Percentiles rank a stretch among this genome's conserved stretches.
Conservation (phyloP, 2,113 vertebrate species). For the Salvelinus alpinus region DNA sequence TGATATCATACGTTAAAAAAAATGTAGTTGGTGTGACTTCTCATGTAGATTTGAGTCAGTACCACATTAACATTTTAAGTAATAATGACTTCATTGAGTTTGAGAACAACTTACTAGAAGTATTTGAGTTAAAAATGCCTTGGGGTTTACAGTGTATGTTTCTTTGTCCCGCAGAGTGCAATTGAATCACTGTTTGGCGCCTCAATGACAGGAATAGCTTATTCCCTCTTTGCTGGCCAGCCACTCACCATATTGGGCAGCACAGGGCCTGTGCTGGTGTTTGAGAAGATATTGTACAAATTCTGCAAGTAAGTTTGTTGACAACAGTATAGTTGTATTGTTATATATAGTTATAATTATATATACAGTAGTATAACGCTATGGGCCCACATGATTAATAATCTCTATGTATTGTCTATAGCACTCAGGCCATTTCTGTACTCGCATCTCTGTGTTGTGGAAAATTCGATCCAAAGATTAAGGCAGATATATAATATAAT, state of each 20-base stretch:
- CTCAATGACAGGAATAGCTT: constrained; percentile 97
- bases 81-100: too few relatives aligned
- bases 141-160: neutral
- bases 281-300: constrained; percentile 98
- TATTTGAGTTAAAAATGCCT: too few relatives aligned
- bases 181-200: constrained; percentile 98
- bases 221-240: constrained; percentile 95
- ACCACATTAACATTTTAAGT: too few relatives aligned
- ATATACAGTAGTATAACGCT: too few relatives aligned
- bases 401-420: neutral
- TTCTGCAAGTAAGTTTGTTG: constrained; percentile 94
- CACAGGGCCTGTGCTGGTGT: constrained; percentile 96
- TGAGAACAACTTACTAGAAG: too few relatives aligned
- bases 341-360: too few relatives aligned
- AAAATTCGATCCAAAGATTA: too few relatives aligned
- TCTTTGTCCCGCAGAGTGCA: constrained; percentile 84
- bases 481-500: too few relatives aligned
- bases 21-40: too few relatives aligned
- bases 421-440: neutral
- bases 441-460: neutral
- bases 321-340: too few relatives aligned
- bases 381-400: neutral
- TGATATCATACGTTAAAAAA: too few relatives aligned
- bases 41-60: too few relatives aligned
- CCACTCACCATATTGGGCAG: constrained; percentile 98